Conservation (phyloP, 2,113 vertebrate genomes). For the Leucopternis melanops region DNA sequence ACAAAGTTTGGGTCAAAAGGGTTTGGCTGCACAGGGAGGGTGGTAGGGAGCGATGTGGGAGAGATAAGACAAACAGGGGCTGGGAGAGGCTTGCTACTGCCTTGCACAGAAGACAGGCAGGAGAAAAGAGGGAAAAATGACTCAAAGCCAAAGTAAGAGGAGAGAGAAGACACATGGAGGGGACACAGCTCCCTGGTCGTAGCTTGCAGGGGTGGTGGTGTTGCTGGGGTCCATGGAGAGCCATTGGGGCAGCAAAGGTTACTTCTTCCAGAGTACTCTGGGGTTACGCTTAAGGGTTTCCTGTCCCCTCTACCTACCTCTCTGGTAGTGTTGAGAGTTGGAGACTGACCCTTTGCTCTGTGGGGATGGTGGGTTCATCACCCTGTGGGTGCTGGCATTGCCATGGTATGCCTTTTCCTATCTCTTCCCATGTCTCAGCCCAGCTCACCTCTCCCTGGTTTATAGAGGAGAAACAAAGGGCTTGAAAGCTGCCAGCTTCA, state of each 20-base stretch:
- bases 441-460: background rate
- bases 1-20: background rate
- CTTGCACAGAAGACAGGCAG: background rate
- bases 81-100: background rate
- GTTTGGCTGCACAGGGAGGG: background rate
- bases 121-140: background rate
- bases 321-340: background rate
- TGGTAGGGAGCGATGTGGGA: accelerated
- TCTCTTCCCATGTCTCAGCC: background rate
- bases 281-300: background rate
- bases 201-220: accelerated
- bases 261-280: background rate
- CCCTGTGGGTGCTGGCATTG: background rate
- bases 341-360: background rate
- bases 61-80: background rate
- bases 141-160: background rate
- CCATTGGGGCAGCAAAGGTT: accelerated
- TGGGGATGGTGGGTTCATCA: background rate
- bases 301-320: background rate
- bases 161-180: background rate
- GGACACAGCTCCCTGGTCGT: background rate
- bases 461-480: background rate
- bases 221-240: background rate
- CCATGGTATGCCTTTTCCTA: background rate
- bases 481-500: background rate